A percentile compares a stretch with the other conserved stretches of the same genome.
Evolutionary conservation across 2,113 vertebrate species (phyloP).

Genomic region (Dolichotis patagonum): DNA sequence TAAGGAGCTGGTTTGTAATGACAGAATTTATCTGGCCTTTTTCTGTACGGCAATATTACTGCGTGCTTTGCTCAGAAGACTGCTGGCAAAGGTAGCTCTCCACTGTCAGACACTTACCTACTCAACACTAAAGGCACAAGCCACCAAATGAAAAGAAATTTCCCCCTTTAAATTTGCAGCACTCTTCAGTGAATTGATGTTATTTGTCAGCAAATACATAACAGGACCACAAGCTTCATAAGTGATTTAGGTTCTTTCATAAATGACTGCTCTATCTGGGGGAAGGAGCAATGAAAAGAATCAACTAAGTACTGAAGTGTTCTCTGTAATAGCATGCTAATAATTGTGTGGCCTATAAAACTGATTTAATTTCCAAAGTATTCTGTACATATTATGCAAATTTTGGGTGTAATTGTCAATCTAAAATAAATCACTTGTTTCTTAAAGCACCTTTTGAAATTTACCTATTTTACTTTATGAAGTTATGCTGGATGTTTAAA

Average conservation of each 20-base stretch:
- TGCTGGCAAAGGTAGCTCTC: neutral
- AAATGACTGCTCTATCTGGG: neutral
- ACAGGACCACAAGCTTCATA: no score
- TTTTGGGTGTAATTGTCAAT: slow-evolving; percentile 1
- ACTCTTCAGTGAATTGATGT: neutral
- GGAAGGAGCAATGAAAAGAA: neutral
- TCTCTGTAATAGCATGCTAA: neutral
- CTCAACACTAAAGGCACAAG: neutral
- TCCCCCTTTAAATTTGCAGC: neutral
- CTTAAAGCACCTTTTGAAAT: neutral
- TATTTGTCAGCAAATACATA: neutral
- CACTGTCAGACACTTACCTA: neutral
- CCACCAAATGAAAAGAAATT: neutral
- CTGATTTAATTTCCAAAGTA: neutral
- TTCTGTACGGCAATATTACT: neutral
- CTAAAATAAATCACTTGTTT: slow-evolving; percentile 23
- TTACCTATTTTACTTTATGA: neutral
- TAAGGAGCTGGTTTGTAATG: neutral
- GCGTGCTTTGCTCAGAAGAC: neutral
- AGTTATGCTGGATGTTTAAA: neutral
- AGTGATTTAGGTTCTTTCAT: neutral
- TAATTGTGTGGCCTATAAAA: slow-evolving; percentile 23
- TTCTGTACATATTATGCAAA: neutral
- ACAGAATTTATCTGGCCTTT: neutral
- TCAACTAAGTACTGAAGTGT: neutral